Evolutionary conservation across 2,797 vertebrate genomes (phyloP).

Genomic region (Intellagama lesueurii): DNA sequence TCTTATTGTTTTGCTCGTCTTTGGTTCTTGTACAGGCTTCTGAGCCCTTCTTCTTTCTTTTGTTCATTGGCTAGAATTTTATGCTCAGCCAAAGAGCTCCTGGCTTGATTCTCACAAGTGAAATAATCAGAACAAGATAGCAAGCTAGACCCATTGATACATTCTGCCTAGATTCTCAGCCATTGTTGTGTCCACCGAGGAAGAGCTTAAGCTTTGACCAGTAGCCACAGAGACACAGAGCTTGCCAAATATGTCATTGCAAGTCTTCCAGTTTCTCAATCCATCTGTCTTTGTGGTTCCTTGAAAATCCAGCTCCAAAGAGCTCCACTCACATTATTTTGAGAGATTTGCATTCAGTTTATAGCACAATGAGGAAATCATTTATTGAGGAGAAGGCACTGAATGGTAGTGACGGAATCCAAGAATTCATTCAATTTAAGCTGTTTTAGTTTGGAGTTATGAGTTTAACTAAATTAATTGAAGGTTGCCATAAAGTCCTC

Average conservation of each 20-base stretch:
- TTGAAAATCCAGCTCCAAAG: not conserved
- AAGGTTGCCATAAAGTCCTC: not conserved
- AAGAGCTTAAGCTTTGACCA: not conserved
- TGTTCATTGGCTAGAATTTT: not conserved
- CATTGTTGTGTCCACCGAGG: not conserved
- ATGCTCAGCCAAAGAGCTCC: not conserved
- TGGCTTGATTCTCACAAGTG: conserved; percentile 12
- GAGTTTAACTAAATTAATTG: not conserved
- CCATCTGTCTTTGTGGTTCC: not conserved
- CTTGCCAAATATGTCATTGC: not conserved
- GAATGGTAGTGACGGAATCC: not conserved
- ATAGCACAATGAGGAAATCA: not conserved
- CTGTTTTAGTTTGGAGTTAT: not conserved
- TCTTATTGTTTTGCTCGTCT: not conserved
- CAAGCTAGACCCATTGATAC: not conserved
- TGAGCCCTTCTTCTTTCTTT: not conserved
- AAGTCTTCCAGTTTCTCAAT: not conserved
- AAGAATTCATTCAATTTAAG: not conserved
- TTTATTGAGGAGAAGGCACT: not conserved
- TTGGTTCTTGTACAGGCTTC: not conserved
- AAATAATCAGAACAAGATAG: conserved; percentile 16
- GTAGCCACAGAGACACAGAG: not conserved
- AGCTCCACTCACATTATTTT: not conserved
- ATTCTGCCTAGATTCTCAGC: not conserved
- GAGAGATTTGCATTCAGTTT: not conserved